These are phyloP conservation scores for Cepaea hortensis DNA, from an alignment of 2,888 invertebrate genomes.

Conservation along the genomic window DNA sequence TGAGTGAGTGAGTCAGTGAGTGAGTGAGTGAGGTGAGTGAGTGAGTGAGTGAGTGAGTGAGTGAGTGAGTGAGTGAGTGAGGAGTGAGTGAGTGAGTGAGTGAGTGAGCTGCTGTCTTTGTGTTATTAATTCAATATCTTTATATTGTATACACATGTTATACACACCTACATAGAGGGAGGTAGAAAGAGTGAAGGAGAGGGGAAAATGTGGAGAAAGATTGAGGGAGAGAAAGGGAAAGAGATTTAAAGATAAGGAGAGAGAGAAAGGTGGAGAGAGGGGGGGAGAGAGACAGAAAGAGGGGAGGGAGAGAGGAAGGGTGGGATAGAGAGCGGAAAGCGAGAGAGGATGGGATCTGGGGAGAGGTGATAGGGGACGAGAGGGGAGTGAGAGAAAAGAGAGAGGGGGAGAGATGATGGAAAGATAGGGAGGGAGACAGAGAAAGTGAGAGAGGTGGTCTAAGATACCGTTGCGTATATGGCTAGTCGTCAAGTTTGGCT, in stretches of 20 bases:
- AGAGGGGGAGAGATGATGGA: neutral
- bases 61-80: neutral
- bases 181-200: neutral
- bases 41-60: too few species aligned
- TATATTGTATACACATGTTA: too few species aligned
- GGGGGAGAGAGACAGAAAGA: neutral
- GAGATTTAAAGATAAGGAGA: neutral
- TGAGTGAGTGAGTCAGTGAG: neutral
- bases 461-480: too few species aligned
- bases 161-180: too few species aligned
- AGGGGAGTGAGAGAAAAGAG: neutral
- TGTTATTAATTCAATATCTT: too few species aligned
- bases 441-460: too few species aligned
- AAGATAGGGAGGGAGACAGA: neutral
- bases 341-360: too few species aligned
- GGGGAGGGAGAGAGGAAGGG: neutral
- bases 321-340: neutral
- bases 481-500: too few species aligned
- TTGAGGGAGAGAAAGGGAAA: neutral
- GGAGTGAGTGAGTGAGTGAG: too few species aligned
- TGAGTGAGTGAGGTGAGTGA: neutral
- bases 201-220: neutral
- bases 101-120: too few species aligned
- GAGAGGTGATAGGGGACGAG: neutral
- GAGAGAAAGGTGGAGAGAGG: neutral